phyloP scores from a whole-genome alignment of 2,888 invertebrate species.

The Drosophila ochracea region DNA sequence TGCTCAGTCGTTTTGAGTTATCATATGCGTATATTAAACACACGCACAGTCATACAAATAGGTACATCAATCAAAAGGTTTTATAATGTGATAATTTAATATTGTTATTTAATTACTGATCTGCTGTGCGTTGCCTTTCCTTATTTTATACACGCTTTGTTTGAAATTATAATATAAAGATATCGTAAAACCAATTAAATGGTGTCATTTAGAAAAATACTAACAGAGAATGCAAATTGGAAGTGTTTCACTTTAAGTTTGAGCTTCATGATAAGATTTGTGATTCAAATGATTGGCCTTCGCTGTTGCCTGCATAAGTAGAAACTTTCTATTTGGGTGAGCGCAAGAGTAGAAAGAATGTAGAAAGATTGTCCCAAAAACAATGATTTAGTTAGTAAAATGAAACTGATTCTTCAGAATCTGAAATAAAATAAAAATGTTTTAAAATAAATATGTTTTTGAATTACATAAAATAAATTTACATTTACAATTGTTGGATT shows the following conservation, averaged over 20 bases:
- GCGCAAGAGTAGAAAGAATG: background rate
- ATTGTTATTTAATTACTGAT: slow-evolving; percentile 49
- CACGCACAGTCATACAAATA: slow-evolving; percentile 40
- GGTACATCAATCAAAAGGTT: slow-evolving; percentile 62
- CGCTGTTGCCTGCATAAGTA: background rate
- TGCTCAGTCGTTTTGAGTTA: slow-evolving; percentile 22
- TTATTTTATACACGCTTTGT: background rate
- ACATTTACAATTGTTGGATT: background rate
- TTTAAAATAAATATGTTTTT: background rate
- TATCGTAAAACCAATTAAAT: slow-evolving; percentile 28
- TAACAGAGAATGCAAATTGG: background rate
- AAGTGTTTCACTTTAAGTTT: slow-evolving; percentile 4
- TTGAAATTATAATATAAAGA: background rate
- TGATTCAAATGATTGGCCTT: slow-evolving; percentile 8
- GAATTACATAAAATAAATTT: background rate
- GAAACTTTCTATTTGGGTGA: background rate
- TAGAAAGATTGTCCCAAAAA: background rate
- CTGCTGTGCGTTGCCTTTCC: slow-evolving; percentile 26
- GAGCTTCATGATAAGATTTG: background rate
- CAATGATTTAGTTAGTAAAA: background rate
- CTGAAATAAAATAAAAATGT: too few relatives aligned
- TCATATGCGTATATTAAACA: slow-evolving; percentile 25
- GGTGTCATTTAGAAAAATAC: slow-evolving; percentile 4
- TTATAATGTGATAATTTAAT: slow-evolving; percentile 59
- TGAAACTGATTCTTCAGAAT: background rate